Conservation (phyloP, 2,888 invertebrate species). For the Schrankia costaestrigalis region DNA sequence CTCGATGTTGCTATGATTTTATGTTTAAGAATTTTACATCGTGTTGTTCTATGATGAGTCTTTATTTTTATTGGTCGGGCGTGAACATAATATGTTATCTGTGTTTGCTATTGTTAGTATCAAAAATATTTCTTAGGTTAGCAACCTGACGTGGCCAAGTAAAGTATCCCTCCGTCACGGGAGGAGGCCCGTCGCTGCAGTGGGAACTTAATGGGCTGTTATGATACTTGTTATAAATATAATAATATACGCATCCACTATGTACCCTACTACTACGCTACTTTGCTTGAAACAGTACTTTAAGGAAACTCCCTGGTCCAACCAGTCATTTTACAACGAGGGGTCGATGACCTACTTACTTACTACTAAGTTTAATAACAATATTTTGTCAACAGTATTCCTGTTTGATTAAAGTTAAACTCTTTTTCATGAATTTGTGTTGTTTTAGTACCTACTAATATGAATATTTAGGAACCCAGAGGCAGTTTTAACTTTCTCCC, state of each 20-base stretch:
- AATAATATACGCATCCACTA: too few relatives aligned
- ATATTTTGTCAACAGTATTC: conserved; percentile 28
- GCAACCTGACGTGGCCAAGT: too few relatives aligned
- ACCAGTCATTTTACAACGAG: conserved; percentile 2
- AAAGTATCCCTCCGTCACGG: too few relatives aligned
- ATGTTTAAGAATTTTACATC: conserved; percentile 13
- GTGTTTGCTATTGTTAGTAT: neutral
- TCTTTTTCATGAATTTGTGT: conserved; percentile 25
- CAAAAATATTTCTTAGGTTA: neutral
- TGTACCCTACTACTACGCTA: too few relatives aligned
- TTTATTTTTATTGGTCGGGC: conserved; percentile 15
- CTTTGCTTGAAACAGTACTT: too few relatives aligned
- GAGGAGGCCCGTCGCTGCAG: too few relatives aligned
- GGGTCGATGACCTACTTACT: conserved; percentile 31
- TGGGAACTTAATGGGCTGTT: too few relatives aligned
- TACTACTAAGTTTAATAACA: conserved; percentile 37
- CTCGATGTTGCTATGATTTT: conserved; percentile 16
- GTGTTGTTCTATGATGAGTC: conserved; percentile 15
- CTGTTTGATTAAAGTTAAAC: conserved; percentile 31
- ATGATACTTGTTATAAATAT: too few relatives aligned
- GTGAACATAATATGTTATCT: conserved; percentile 15
- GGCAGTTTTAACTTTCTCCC: conserved; percentile 13
- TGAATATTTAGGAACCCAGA: conserved; percentile 27
- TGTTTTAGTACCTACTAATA: conserved; percentile 23
- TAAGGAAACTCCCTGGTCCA: too few relatives aligned